Conservation (phyloP, 2,113 vertebrate genomes). For the Bettongia penicillata region DNA sequence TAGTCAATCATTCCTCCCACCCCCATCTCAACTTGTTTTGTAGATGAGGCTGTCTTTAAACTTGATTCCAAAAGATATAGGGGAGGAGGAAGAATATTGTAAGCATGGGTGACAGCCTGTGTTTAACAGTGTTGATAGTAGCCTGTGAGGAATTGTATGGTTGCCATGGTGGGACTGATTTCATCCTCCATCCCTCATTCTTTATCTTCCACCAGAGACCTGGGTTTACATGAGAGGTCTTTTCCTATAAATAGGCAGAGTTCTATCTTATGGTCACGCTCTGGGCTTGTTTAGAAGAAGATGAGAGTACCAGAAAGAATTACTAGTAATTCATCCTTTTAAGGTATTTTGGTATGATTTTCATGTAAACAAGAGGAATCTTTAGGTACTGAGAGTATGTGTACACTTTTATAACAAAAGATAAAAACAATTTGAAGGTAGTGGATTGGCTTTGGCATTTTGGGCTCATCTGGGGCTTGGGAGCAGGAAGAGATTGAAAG, state of each 20-base stretch:
- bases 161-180: neutral
- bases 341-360: neutral
- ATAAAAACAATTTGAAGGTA: conserved; percentile 41
- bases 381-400: conserved; percentile 21
- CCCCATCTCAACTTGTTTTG: neutral
- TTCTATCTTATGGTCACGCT: neutral
- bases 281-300: neutral
- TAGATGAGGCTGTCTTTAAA: neutral
- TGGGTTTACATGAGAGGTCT: neutral
- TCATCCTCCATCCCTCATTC: neutral
- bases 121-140: neutral
- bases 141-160: neutral
- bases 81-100: neutral
- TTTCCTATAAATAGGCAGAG: neutral
- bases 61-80: neutral
- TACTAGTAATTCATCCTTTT: neutral
- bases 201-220: neutral
- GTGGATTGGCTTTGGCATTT: neutral
- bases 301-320: neutral
- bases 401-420: conserved; percentile 14
- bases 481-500: neutral
- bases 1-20: neutral
- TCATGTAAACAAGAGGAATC: conserved; percentile 20
- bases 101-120: neutral
- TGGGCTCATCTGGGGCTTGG: neutral